Evolutionary conservation across 2,113 vertebrate genomes (phyloP), one percentile per base, ranked within the genome.

Genomic region (Gallinago jamesoni): DNA sequence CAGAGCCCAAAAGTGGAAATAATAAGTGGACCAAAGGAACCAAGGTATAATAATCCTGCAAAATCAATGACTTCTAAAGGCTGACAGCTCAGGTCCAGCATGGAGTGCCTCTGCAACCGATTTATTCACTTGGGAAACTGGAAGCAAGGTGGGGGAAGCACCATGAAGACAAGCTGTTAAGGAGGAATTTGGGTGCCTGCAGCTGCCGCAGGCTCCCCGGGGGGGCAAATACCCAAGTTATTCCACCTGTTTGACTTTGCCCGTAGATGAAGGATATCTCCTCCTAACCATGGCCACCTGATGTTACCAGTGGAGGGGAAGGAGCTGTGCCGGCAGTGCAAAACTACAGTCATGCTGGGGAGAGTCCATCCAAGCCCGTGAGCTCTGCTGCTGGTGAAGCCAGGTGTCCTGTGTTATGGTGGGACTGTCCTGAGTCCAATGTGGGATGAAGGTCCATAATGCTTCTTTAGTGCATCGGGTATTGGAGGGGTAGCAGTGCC

Each of bases 281-380:
- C 23, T 73, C 19, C 55, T 35, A 25, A 23, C 30, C 27, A 3
- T 0, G 12, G n/a, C 41, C 41, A n/a, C 53, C 21, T 3, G 3
- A 17, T 24, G 37, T 35, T n/a, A 7, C 10, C 43, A 31, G 14
- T 30, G 47, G 28, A 57, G 41, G 4, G 39, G 66, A 56, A 70
- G 52, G 60, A 70, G 67, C 37, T 0, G 2, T 63, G 37, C 33
- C 5, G 3, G 33, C 3, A 3, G 10, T n/a, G 35, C 10, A 23
- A 63, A n/a, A 22, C 41, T 8, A 35, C 20, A 27, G 37, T 22
- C 0, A 3, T n/a, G 11, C 47, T 18, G 39, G 23, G 25, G 17
- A 50, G 7, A 21, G 2, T 31, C 19, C n/a, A 21, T 47, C 47
- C 3, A 9, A 8, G 10, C 16, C 48, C 1, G 1, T 1, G 1